Evolutionary conservation across 1,140 invertebrate genomes (phyloP), one percentile per base, ranked within the genome.

Genomic region (Zaprionus ghesquierei): DNA sequence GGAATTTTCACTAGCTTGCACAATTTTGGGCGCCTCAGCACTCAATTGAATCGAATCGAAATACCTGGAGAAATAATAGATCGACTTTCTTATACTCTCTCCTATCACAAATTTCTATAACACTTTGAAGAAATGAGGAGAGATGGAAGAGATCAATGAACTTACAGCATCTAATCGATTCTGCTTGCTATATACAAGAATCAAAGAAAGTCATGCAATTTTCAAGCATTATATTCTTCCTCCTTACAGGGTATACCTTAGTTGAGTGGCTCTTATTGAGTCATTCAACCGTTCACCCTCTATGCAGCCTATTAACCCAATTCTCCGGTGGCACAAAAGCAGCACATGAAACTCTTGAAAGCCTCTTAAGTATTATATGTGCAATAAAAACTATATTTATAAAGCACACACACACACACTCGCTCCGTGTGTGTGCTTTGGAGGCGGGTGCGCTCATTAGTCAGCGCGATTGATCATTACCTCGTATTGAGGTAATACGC

Each of bases 331-430:
- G 54, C 58, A 73, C 63, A 66, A 77, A 77, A 63, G 63, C 60
- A 74, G 63, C 60, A 70, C 75, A 54, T 69, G 60, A 63, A 84
- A 76, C 81, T 80, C 77, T 85, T 51, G 63, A 73, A 59, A 73
- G 63, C 73, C 81, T 80, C 79, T 82, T 84, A 65, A 69, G 51
- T 60, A 76, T 73, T 50, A 76, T 50, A 76, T 85, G 72, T 73
- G 68, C 81, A 73, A 79, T 82, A 84, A 84, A 77, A 82, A 65
- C 63, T 69, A 81, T 69, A 81, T 69, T 41, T 64, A 78, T 81
- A 78, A 81, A 78, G 15, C 54, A 46, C 33, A 22, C n/a, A 23
- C 27, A 25, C 49, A 22, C 54, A 54, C 23, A 33, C 22, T 13
- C 13, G n/a, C 44, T n/a, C 25, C n/a, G 6, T 22, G 18, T 3